Percentiles rank a stretch among this genome's conserved stretches.
These are phyloP conservation scores for Acromyrmex charruanus DNA, from an alignment of 1,140 invertebrate species.

Conservation along the genomic window DNA sequence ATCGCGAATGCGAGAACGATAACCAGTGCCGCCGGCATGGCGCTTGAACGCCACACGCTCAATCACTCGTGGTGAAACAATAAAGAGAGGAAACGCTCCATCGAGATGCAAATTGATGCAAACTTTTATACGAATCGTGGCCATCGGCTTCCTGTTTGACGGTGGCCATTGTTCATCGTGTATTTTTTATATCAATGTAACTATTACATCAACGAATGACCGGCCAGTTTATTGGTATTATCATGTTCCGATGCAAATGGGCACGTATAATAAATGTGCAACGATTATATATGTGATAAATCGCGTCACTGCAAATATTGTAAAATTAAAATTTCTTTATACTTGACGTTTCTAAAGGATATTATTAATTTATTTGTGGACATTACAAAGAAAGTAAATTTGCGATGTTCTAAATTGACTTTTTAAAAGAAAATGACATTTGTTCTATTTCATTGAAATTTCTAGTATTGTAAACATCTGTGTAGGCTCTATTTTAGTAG, in stretches of 20 bases:
- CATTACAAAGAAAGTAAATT: not conserved
- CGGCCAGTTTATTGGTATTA: slow-evolving; percentile 8
- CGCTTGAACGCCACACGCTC: slow-evolving; percentile 37
- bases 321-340: not conserved
- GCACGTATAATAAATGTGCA: not conserved
- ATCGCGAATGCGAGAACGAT: slow-evolving; percentile 46
- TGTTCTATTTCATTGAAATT: slow-evolving; percentile 1
- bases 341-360: not conserved
- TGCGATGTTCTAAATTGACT: not conserved
- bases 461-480: not conserved
- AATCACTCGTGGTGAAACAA: slow-evolving; percentile 47
- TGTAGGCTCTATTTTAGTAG: not conserved
- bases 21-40: slow-evolving; percentile 24
- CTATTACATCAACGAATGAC: not conserved
- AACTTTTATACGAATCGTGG: slow-evolving; percentile 44
- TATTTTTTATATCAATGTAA: slow-evolving; percentile 13
- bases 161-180: slow-evolving; percentile 35
- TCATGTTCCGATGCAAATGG: not conserved
- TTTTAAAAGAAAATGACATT: not conserved
- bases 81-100: slow-evolving; percentile 37
- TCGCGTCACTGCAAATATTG: not conserved
- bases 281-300: not conserved
- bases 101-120: slow-evolving; percentile 47
- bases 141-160: slow-evolving; percentile 25
- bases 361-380: not conserved